Evolutionary conservation across 2,888 invertebrate species (phyloP).

Genomic region (Candidula unifasciata): DNA sequence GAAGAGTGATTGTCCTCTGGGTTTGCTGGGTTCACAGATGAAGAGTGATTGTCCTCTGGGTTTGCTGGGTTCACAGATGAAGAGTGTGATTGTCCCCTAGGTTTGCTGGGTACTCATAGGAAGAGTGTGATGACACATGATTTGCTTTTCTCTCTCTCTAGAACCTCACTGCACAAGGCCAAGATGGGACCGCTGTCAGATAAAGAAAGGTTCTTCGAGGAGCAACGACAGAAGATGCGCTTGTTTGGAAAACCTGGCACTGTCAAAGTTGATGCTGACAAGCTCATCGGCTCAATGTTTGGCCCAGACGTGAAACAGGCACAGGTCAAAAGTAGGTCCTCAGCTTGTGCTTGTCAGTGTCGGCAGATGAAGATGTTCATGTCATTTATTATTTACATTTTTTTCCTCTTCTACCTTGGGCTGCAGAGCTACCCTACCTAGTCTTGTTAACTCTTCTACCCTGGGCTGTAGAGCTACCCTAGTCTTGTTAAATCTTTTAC

Average conservation of each 20-base stretch:
- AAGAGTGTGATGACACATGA: too few relatives aligned
- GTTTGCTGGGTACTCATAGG: too few relatives aligned
- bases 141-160: too few relatives aligned
- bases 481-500: background rate
- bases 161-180: constrained; percentile 47
- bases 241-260: constrained; percentile 60
- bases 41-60: too few relatives aligned
- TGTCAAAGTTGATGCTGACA: constrained; percentile 65
- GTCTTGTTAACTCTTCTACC: too few relatives aligned
- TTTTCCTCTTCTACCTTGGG: background rate
- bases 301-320: constrained; percentile 61
- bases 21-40: too few relatives aligned
- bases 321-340: constrained; percentile 45
- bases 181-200: constrained; percentile 51
- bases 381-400: background rate
- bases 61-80: too few relatives aligned
- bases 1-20: too few relatives aligned
- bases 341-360: background rate
- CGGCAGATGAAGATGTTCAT: background rate
- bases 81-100: too few relatives aligned
- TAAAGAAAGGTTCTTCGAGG: constrained; percentile 63
- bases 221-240: constrained; percentile 66
- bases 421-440: background rate
- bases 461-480: background rate
- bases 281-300: constrained; percentile 73